Percentiles rank a stretch among this genome's conserved stretches.
Evolutionary conservation across 2,888 invertebrate species (phyloP).

Genomic region (Drosophila paramelanica): DNA sequence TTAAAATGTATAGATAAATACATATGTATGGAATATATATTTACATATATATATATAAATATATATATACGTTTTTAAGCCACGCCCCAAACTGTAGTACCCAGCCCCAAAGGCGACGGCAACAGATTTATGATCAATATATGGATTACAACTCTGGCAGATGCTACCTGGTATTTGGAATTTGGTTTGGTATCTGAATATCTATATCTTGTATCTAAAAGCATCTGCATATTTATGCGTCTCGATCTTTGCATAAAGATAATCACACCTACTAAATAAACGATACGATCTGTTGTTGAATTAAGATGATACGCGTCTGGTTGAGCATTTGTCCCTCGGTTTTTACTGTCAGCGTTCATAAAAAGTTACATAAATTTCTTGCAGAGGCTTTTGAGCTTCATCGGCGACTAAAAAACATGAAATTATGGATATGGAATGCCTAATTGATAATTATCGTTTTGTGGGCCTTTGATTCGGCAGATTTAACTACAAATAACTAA

Average conservation of each 20-base stretch:
- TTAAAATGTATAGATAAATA: constrained; percentile 49
- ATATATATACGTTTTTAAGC: background rate
- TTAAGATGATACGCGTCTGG: constrained; percentile 3
- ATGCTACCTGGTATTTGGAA: constrained; percentile 29
- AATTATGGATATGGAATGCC: constrained; percentile 76
- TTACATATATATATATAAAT: constrained; percentile 1
- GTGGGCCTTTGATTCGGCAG: constrained; percentile 49
- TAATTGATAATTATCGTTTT: constrained; percentile 80
- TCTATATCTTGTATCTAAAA: constrained; percentile 14
- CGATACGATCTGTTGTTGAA: constrained; percentile 43
- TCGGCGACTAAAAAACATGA: constrained; percentile 25
- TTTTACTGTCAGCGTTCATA: constrained; percentile 78
- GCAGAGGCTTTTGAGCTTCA: constrained; percentile 26
- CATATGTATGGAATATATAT: constrained; percentile 21
- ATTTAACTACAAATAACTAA: constrained; percentile 48
- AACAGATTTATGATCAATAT: constrained; percentile 41
- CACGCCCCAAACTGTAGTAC: constrained; percentile 33
- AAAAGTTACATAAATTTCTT: constrained; percentile 78
- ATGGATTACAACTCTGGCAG: constrained; percentile 34
- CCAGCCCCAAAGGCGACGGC: background rate
- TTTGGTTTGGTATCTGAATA: constrained; percentile 25
- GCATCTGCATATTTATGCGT: constrained; percentile 61
- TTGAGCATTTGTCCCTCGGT: constrained; percentile 64
- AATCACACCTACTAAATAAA: constrained; percentile 80
- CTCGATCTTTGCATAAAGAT: constrained; percentile 75